Evolutionary conservation across 2,797 vertebrate species (phyloP).

Genomic region (Chelon auratus): DNA sequence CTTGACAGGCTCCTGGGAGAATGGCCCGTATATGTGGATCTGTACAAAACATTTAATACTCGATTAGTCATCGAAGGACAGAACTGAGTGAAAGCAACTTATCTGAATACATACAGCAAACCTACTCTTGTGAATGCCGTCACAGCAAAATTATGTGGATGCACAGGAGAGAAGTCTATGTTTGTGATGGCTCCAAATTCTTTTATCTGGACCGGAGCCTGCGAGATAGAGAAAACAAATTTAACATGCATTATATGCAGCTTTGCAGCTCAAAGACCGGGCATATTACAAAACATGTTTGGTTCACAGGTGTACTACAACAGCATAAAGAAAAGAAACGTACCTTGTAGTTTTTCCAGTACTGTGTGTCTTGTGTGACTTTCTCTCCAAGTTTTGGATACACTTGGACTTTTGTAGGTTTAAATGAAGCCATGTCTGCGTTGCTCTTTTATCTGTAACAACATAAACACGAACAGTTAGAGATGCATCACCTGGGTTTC

Average conservation of each 20-base stretch:
- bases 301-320: neutral
- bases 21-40: constrained; percentile 94
- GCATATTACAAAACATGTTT: neutral
- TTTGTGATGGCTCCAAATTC: constrained; percentile 94
- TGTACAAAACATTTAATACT: constrained; percentile 50
- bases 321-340: neutral
- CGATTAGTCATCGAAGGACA: neutral
- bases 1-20: constrained; percentile 93
- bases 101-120: constrained; percentile 17
- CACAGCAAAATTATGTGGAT: constrained; percentile 93
- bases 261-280: neutral
- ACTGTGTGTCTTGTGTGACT: constrained; percentile 92
- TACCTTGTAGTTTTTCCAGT: constrained; percentile 95
- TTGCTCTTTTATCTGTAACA: neutral
- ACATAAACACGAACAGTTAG: neutral
- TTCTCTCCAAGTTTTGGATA: constrained; percentile 91
- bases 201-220: constrained; percentile 96
- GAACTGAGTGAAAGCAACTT: neutral
- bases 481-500: neutral
- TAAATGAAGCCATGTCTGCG: constrained; percentile 88
- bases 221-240: constrained; percentile 5
- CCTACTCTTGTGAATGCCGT: constrained; percentile 95
- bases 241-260: neutral
- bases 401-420: constrained; percentile 87
- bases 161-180: constrained; percentile 90